A percentile compares a stretch with the other conserved stretches of the same genome.
Conservation (phyloP, 2,113 vertebrate species). For the Mixornis gularis region DNA sequence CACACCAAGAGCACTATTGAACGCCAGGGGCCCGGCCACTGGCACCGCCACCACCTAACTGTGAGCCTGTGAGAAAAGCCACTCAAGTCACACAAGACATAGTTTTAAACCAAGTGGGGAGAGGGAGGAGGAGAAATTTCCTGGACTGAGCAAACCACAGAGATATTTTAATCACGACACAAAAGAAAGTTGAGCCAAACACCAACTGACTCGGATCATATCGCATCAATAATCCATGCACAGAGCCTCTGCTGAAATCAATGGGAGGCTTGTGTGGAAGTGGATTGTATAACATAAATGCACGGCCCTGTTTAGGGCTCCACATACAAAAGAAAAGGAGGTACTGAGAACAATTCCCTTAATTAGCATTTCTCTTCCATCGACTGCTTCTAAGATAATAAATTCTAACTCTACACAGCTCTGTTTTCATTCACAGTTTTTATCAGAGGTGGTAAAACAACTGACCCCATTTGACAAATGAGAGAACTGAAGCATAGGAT, state of each 20-base stretch:
- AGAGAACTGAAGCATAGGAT: constrained; percentile 21
- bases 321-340: not conserved
- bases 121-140: not conserved
- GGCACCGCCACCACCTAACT: not conserved
- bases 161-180: constrained; percentile 33
- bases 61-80: not conserved
- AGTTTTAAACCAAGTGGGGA: not conserved
- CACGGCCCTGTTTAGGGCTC: not conserved
- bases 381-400: constrained; percentile 7
- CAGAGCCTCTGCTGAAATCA: constrained; percentile 32
- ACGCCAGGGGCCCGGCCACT: accelerated
- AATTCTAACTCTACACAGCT: not conserved
- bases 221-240: constrained; percentile 26
- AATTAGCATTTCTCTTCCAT: constrained; percentile 14
- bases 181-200: constrained; percentile 29
- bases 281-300: not conserved
- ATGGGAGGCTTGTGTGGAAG: constrained; percentile 8
- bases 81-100: not conserved
- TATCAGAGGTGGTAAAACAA: constrained; percentile 6
- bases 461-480: constrained; percentile 36
- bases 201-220: constrained; percentile 42
- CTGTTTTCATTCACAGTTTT: constrained; percentile 15
- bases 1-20: not conserved
- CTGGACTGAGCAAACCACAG: not conserved
- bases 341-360: not conserved